These are phyloP conservation scores for Drosophila phalerata DNA, from an alignment of 2,888 invertebrate genomes.

Conservation along the genomic window DNA sequence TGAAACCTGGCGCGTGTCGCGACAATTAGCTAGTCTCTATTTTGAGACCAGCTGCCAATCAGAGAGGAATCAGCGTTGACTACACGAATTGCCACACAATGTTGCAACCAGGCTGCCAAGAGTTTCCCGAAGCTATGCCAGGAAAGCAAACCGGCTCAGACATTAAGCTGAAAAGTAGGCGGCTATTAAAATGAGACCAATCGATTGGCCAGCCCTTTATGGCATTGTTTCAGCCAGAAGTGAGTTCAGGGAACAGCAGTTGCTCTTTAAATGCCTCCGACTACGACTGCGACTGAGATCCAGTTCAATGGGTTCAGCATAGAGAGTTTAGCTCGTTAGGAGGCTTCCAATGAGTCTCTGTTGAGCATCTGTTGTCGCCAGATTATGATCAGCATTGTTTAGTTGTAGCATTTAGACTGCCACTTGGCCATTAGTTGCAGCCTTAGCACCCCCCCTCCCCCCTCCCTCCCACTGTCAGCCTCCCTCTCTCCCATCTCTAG, in stretches of 20 bases:
- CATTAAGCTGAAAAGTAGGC: slow-evolving; percentile 32
- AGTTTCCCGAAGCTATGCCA: not conserved
- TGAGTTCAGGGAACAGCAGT: slow-evolving; percentile 39
- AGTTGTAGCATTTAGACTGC: slow-evolving; percentile 44
- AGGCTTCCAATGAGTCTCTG: slow-evolving; percentile 17
- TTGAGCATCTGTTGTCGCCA: slow-evolving; percentile 56
- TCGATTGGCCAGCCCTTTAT: slow-evolving; percentile 65
- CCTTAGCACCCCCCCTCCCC: slow-evolving; percentile 17
- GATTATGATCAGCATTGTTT: slow-evolving; percentile 78
- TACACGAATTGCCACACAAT: slow-evolving; percentile 54
- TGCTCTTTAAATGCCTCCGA: slow-evolving; percentile 45
- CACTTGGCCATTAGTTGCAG: slow-evolving; percentile 68
- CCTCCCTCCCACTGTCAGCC: not conserved
- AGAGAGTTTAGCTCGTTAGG: slow-evolving; percentile 63
- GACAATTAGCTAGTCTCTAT: slow-evolving; percentile 59
- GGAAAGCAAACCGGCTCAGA: slow-evolving; percentile 19
- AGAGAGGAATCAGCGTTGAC: slow-evolving; percentile 57
- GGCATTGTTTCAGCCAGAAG: slow-evolving; percentile 37
- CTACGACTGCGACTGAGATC: slow-evolving; percentile 2
- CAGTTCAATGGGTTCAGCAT: not conserved
- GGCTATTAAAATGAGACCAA: slow-evolving; percentile 69
- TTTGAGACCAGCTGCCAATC: slow-evolving; percentile 67
- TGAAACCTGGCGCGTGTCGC: slow-evolving; percentile 60
- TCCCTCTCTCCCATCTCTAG: not conserved
- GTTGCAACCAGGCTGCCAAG: slow-evolving; percentile 45